Base-by-base conservation (phyloP, 2,888 invertebrate species). In the Ennomos quercinarius region DNA sequence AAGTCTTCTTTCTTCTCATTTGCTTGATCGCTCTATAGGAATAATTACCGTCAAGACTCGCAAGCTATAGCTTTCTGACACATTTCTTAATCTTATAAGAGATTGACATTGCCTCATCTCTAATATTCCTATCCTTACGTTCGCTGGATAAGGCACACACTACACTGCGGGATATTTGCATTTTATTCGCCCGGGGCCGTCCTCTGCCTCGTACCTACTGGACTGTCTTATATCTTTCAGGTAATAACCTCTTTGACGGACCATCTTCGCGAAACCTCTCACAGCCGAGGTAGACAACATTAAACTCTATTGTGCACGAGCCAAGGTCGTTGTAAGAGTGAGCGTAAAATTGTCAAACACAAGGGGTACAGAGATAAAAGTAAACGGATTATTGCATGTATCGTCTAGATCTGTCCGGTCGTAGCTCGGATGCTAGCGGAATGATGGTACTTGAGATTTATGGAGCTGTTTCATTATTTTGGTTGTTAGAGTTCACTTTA, bases 171-270 rank as follows among this genome's bases (percentile, higher is more conserved):
- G 68, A 81, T 86, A 91, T 91, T 91, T 90, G 91, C 91, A 91
- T 91, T 89, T 87, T 86, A 86, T 85, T 83, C 83, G 83, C 87
- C 78, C 78, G 76, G 80, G 83, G 87, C 72, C 73, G 59, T 73
- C 71, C 76, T 75, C 74, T 67, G 66, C 55, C 60, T 55, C 58
- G 64, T 64, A 69, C 72, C 71, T 72, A 72, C 71, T 72, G 64
- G 68, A 74, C 76, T 77, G 75, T 75, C 83, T 87, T 88, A 91
- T 89, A 81, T 87, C 86, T 83, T 88, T 86, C 91, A 91, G 91
- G 91, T 91, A 91, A 90, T 91, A 91, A 91, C 91, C 86, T 88
- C 90, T 89, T 89, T 89, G 90, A 89, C 86, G 83, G 84, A 85
- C 86, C 83, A 71, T 71, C 73, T 71, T 68, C 12, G 49, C 80